Percentiles rank a stretch among this genome's conserved stretches.
These are phyloP conservation scores for Epizoanthus fatuus DNA, from an alignment of 92 coral and sea anemone species.

Conservation along the genomic window DNA sequence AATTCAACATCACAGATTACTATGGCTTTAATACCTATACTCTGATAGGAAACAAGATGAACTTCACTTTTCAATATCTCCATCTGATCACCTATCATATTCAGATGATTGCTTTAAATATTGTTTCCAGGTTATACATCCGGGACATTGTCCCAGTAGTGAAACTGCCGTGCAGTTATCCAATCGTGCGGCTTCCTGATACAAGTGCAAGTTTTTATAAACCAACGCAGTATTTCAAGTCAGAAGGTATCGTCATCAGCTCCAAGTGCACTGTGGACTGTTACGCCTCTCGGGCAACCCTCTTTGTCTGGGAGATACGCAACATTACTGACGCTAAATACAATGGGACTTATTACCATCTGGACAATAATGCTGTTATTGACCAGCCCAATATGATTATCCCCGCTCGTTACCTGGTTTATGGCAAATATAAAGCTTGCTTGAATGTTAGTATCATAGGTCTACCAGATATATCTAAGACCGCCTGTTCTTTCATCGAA, in stretches of 20 bases:
- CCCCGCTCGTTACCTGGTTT: slow-evolving; percentile 50
- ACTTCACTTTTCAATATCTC: slow-evolving; percentile 54
- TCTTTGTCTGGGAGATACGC: slow-evolving; percentile 67
- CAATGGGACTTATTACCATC: slow-evolving; percentile 9
- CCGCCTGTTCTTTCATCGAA: slow-evolving; percentile 40
- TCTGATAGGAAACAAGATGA: slow-evolving; percentile 36
- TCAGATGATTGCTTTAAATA: slow-evolving; percentile 58
- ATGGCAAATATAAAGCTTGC: slow-evolving; percentile 51
- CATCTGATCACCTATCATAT: slow-evolving; percentile 47
- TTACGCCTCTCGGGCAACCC: slow-evolving; percentile 76
- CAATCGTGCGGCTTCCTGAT: slow-evolving; percentile 54
- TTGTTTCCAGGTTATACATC: slow-evolving; percentile 58
- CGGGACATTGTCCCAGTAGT: slow-evolving; percentile 60
- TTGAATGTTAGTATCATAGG: slow-evolving; percentile 72
- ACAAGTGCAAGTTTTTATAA: slow-evolving; percentile 36
- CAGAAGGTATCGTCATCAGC: slow-evolving; percentile 65
- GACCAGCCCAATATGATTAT: slow-evolving; percentile 46
- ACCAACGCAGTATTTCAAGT: slow-evolving; percentile 48
- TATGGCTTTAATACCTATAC: slow-evolving; percentile 19
- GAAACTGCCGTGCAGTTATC: slow-evolving; percentile 65
- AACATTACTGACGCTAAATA: slow-evolving; percentile 9
- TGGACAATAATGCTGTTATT: background rate
- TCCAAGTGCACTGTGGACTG: slow-evolving; percentile 68
- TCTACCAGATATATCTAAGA: slow-evolving; percentile 51
- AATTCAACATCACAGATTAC: slow-evolving; percentile 43